Conservation (phyloP, 1,140 invertebrate genomes). For the Bombus balteatus region DNA sequence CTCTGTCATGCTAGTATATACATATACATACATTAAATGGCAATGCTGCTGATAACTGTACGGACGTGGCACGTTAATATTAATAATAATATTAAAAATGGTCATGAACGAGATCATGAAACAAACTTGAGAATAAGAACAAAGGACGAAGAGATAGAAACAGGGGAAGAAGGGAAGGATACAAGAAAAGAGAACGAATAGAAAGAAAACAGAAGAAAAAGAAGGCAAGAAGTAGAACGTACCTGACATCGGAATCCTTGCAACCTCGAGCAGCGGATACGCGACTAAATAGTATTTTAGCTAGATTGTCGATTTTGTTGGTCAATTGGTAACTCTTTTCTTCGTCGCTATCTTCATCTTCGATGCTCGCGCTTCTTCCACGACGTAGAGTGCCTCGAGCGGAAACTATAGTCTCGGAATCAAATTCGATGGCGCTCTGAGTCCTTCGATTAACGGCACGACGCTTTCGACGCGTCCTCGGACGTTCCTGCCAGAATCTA, state of each 20-base stretch:
- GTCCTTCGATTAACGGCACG: slow-evolving; percentile 85
- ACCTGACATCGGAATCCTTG: slow-evolving; percentile 74
- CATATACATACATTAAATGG: background rate
- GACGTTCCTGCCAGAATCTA: slow-evolving; percentile 87
- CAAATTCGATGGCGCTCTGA: slow-evolving; percentile 89
- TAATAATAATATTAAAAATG: no score
- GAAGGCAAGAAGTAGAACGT: background rate
- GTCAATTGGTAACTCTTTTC: slow-evolving; percentile 76
- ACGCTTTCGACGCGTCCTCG: slow-evolving; percentile 84
- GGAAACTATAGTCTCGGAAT: slow-evolving; percentile 85
- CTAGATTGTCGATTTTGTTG: slow-evolving; percentile 80
- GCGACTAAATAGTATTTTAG: slow-evolving; percentile 79
- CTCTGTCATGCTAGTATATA: background rate
- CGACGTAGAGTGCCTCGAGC: slow-evolving; percentile 81
- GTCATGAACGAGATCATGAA: no score
- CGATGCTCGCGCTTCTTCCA: slow-evolving; percentile 78
- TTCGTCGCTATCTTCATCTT: slow-evolving; percentile 76
- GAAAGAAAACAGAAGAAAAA: background rate
- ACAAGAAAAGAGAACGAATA: no score
- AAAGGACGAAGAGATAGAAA: no score
- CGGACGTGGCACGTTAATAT: no score
- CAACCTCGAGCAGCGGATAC: slow-evolving; percentile 75
- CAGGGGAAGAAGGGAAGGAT: background rate
- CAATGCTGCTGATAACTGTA: background rate
- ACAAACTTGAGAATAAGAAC: background rate